phyloP scores from a whole-genome alignment of 1,140 invertebrate species.

The Drosophila ambigua region DNA sequence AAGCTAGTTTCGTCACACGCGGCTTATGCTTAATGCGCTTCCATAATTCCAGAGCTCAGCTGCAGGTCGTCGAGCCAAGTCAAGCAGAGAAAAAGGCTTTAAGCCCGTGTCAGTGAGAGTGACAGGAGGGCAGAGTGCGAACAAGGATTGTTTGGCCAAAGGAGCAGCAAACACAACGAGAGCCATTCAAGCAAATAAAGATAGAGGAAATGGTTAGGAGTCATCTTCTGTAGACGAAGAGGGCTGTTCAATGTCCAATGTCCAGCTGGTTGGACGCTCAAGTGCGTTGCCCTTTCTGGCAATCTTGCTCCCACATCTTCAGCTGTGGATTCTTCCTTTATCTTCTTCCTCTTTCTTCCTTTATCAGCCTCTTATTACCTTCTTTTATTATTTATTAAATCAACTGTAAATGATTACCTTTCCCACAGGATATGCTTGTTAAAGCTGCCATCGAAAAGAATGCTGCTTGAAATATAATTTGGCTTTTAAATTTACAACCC shows the following conservation, averaged over 20 bases:
- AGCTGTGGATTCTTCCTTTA: too few relatives aligned
- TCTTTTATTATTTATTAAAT: constrained; percentile 3
- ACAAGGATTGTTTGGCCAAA: constrained; percentile 4
- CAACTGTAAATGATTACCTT: not conserved
- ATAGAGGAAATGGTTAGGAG: constrained; percentile 22
- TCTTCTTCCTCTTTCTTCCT: too few relatives aligned
- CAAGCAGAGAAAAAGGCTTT: constrained; percentile 35
- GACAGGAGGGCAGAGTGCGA: too few relatives aligned
- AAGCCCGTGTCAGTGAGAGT: not conserved
- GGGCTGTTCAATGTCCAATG: constrained; percentile 1
- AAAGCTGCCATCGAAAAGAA: not conserved
- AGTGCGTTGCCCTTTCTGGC: not conserved
- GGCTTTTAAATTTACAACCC: constrained; percentile 50
- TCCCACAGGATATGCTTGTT: not conserved
- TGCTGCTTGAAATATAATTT: constrained; percentile 15
- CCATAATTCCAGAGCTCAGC: constrained; percentile 23
- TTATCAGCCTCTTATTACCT: not conserved
- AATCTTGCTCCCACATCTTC: too few relatives aligned
- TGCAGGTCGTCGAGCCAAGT: constrained; percentile 14
- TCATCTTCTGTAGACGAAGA: not conserved
- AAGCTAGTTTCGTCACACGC: constrained; percentile 34
- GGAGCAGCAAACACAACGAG: not conserved
- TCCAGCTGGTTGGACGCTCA: not conserved
- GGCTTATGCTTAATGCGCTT: constrained; percentile 46
- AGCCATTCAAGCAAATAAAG: constrained; percentile 23